Conservation (phyloP, 1,140 invertebrate genomes). For the Lithobius niger region DNA sequence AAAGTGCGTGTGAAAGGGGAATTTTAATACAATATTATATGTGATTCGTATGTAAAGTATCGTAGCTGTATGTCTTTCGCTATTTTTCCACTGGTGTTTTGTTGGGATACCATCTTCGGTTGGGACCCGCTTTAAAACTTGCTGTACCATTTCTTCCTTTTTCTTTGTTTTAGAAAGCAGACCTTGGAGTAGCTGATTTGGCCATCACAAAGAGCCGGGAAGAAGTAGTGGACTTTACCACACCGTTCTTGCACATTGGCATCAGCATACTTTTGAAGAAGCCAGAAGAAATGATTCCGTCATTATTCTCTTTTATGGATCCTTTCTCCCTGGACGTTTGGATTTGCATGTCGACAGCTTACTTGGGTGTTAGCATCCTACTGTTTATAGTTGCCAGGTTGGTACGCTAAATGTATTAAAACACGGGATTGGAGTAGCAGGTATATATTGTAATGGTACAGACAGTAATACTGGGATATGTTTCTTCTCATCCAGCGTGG, state of each 20-base stretch:
- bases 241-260: slow-evolving; percentile 33
- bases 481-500: too few relatives aligned
- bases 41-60: too few relatives aligned
- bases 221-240: slow-evolving; percentile 32
- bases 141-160: slow-evolving; percentile 18
- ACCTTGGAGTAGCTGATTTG: slow-evolving; percentile 31
- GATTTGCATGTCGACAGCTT: slow-evolving; percentile 29
- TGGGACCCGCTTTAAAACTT: too few relatives aligned
- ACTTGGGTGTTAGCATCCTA: slow-evolving; percentile 28
- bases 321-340: slow-evolving; percentile 33
- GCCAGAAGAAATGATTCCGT: slow-evolving; percentile 27
- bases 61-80: too few relatives aligned
- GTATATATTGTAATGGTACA: too few relatives aligned
- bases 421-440: too few relatives aligned
- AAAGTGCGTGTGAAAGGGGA: too few relatives aligned
- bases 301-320: slow-evolving; percentile 28
- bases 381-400: slow-evolving; percentile 32
- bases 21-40: too few relatives aligned
- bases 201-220: slow-evolving; percentile 33
- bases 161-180: slow-evolving; percentile 30
- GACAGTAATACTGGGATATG: too few relatives aligned
- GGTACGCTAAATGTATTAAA: too few relatives aligned
- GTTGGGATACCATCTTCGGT: too few relatives aligned
- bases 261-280: slow-evolving; percentile 33
- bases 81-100: too few relatives aligned